Conservation (phyloP, 2,888 invertebrate genomes). For the Panopea generosa region DNA sequence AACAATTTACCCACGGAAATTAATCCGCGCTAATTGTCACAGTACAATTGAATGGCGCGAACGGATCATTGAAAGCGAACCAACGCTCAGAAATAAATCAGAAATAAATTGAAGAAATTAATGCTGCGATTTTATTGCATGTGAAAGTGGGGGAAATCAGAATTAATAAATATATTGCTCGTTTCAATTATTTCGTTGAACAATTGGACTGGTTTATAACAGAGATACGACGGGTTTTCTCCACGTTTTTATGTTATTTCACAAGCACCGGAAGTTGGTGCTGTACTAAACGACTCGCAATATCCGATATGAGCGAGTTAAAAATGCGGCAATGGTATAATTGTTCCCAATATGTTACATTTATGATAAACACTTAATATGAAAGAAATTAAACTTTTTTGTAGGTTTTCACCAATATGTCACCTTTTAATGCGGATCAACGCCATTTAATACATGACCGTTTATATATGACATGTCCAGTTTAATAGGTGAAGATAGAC, state of each 20-base stretch:
- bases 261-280: background rate
- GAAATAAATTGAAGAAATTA: constrained; percentile 52
- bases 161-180: constrained; percentile 52
- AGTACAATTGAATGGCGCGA: constrained; percentile 12
- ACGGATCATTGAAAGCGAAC: constrained; percentile 2
- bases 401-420: too few relatives aligned
- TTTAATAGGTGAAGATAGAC: too few relatives aligned
- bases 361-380: too few relatives aligned
- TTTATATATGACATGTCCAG: too few relatives aligned
- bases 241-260: too few relatives aligned
- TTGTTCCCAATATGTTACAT: too few relatives aligned
- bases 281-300: constrained; percentile 13
- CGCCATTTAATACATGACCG: too few relatives aligned
- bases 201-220: constrained; percentile 23
- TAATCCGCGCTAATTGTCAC: constrained; percentile 35
- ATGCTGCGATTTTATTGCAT: constrained; percentile 36
- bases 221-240: background rate
- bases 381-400: too few relatives aligned
- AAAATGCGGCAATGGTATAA: background rate
- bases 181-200: constrained; percentile 33
- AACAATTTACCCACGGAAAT: constrained; percentile 60
- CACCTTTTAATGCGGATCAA: too few relatives aligned
- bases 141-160: constrained; percentile 33
- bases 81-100: background rate
- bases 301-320: too few relatives aligned